A percentile compares a stretch with the other conserved stretches of the same genome.
These are phyloP conservation scores for Ochlodes sylvanus DNA, from an alignment of 2,888 invertebrate species.

Conservation along the genomic window DNA sequence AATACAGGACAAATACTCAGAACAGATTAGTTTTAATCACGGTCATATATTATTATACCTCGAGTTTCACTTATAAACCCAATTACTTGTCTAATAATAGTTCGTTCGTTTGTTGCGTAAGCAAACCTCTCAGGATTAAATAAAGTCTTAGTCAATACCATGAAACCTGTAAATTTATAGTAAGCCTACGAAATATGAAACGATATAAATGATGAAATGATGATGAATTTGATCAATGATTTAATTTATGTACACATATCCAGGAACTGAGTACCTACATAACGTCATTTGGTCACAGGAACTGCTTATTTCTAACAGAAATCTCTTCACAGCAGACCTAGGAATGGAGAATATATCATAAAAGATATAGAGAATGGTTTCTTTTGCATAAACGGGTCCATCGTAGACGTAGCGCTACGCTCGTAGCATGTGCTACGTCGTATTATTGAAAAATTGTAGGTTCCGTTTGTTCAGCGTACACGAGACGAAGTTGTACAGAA, in stretches of 20 bases:
- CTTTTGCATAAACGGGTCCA: not conserved
- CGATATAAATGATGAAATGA: no score
- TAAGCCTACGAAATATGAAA: not conserved
- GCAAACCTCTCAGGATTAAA: not conserved
- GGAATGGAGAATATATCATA: no score
- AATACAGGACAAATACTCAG: no score
- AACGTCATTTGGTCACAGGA: no score
- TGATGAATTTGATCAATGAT: no score
- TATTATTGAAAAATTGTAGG: not conserved
- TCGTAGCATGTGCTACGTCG: conserved; percentile 16
- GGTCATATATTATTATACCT: conserved; percentile 1
- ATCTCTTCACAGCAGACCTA: no score
- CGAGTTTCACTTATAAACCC: conserved; percentile 7
- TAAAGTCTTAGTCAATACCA: not conserved
- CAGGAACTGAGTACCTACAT: no score
- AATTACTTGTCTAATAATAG: conserved; percentile 21
- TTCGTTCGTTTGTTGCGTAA: not conserved
- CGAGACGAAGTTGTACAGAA: no score
- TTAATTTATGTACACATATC: no score
- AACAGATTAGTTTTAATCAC: not conserved
- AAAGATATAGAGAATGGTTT: not conserved
- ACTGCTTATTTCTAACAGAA: no score
- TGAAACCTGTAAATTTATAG: not conserved
- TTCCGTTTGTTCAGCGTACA: not conserved
- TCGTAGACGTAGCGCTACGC: conserved; percentile 14